A percentile compares a stretch with the other conserved stretches of the same genome.
phyloP scores from a whole-genome alignment of 2,888 invertebrate genomes.

The Chelonus formosanus region DNA sequence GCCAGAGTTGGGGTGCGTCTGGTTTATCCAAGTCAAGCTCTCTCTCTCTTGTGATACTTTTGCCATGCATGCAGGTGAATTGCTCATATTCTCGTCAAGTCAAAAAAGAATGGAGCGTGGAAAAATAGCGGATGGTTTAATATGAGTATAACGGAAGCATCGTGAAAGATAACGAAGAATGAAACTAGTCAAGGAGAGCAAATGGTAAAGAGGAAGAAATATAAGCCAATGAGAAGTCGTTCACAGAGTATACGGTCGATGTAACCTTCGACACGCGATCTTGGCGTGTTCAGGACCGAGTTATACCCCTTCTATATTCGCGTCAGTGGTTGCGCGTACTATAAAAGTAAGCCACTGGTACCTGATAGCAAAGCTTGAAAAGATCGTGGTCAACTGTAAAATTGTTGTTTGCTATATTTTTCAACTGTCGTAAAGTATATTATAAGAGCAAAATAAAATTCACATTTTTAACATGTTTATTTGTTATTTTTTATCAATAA shows the following conservation, averaged over 20 bases:
- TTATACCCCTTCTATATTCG: slow-evolving; percentile 4
- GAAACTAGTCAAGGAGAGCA: slow-evolving; percentile 4
- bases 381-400: slow-evolving; percentile 42
- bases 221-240: slow-evolving; percentile 11
- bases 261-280: slow-evolving; percentile 61
- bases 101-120: slow-evolving; percentile 27
- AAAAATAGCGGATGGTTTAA: slow-evolving; percentile 20
- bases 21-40: slow-evolving; percentile 47
- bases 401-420: slow-evolving; percentile 46
- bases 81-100: slow-evolving; percentile 37
- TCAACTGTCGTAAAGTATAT: slow-evolving; percentile 31
- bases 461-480: not conserved
- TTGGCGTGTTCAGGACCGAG: slow-evolving; percentile 17
- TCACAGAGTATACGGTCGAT: slow-evolving; percentile 46
- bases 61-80: slow-evolving; percentile 48
- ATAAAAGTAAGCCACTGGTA: slow-evolving; percentile 41
- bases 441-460: not conserved
- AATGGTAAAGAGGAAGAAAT: slow-evolving; percentile 17
- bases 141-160: slow-evolving; percentile 31
- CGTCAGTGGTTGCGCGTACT: slow-evolving; percentile 29
- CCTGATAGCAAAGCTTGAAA: slow-evolving; percentile 34
- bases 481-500: too few species aligned
- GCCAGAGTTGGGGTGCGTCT: slow-evolving; percentile 45
- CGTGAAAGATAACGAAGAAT: slow-evolving; percentile 20
- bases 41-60: slow-evolving; percentile 50